Evolutionary conservation across 2,888 invertebrate species (phyloP).

Genomic region (Epiblema foenella): DNA sequence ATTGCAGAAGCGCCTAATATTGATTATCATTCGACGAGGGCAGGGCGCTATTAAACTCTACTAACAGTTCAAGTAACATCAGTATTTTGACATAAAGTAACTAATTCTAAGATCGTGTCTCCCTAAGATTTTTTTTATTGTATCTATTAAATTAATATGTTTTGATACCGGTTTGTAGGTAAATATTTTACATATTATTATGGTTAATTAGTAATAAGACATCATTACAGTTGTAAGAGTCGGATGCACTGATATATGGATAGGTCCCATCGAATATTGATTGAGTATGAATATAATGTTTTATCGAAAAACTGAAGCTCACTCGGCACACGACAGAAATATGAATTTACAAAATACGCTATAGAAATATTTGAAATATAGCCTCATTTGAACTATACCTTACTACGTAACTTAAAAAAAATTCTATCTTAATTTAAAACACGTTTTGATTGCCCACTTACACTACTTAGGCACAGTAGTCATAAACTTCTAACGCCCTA

Average conservation of each 20-base stretch:
- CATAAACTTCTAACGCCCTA: too few species aligned
- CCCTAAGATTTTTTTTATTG: too few species aligned
- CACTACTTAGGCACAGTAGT: too few species aligned
- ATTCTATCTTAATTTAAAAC: too few species aligned
- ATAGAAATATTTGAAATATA: background rate
- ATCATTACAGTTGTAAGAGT: background rate
- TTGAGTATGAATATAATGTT: background rate
- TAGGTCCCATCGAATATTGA: background rate
- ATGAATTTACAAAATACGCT: background rate
- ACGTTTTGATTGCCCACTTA: too few species aligned
- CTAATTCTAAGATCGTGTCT: background rate
- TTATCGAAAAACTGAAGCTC: background rate
- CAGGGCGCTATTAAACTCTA: constrained; percentile 46
- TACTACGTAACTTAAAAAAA: too few species aligned
- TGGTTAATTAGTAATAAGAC: background rate
- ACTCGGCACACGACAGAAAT: background rate
- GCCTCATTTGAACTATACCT: background rate
- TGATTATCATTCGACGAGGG: constrained; percentile 57
- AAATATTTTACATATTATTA: background rate
- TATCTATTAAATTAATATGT: background rate
- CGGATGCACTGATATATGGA: background rate
- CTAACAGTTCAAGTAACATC: constrained; percentile 33
- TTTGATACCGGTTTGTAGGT: background rate
- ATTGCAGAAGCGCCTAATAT: constrained; percentile 54
- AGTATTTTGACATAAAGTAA: constrained; percentile 3